A percentile compares a stretch with the other conserved stretches of the same genome.
Conservation (phyloP, 1,140 invertebrate genomes). For the Conus betulinus region DNA sequence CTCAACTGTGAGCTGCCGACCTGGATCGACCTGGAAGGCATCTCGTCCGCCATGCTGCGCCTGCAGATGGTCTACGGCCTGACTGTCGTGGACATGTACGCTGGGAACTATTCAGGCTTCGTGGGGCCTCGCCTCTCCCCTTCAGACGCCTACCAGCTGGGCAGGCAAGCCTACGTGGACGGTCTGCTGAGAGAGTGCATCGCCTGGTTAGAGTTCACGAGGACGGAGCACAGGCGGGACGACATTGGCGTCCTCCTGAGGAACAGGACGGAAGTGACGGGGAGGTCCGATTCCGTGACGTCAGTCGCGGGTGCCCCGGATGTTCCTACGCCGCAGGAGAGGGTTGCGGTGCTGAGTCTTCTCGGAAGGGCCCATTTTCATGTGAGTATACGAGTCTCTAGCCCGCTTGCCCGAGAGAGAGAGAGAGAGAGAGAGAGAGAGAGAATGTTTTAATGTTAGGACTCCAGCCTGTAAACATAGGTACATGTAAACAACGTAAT, state of each 20-base stretch:
- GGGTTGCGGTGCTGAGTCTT: not conserved
- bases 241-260: not conserved
- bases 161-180: slow-evolving; percentile 1
- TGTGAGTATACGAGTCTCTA: not conserved
- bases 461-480: no score
- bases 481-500: no score
- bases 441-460: no score
- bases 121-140: not conserved
- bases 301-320: not conserved
- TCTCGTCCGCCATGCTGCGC: not conserved
- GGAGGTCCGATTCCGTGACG: no score
- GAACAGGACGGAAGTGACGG: no score
- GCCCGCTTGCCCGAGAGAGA: no score
- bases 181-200: not conserved
- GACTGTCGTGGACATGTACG: not conserved
- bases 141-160: not conserved
- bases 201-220: slow-evolving; percentile 7
- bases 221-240: no score
- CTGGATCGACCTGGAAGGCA: not conserved
- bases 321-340: not conserved
- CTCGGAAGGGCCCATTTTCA: slow-evolving; percentile 14
- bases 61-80: slow-evolving; percentile 18
- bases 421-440: no score
- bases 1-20: not conserved
- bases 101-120: slow-evolving; percentile 16